A percentile compares a stretch with the other conserved stretches of the same genome.
Conservation (phyloP, 2,888 invertebrate genomes). For the Cephus pygmeus region DNA sequence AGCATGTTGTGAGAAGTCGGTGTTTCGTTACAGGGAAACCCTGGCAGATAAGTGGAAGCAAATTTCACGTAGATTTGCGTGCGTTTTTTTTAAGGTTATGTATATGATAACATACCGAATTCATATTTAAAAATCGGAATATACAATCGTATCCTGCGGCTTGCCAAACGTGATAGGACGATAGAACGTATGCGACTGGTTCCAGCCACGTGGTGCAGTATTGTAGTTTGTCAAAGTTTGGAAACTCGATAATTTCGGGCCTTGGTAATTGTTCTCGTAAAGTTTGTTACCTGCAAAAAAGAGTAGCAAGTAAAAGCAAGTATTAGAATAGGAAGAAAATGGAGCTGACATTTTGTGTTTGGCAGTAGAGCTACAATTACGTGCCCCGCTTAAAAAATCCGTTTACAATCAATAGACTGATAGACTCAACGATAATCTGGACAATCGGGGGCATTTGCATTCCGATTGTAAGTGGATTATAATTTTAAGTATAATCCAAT, state of each 20-base stretch:
- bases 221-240: conserved; percentile 77
- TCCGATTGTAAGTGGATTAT: too few species aligned
- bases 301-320: neutral
- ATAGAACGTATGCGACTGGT: conserved; percentile 76
- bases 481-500: too few species aligned
- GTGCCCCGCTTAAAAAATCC: neutral
- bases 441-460: neutral
- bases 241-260: conserved; percentile 59
- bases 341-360: neutral
- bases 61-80: neutral
- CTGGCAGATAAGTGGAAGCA: neutral
- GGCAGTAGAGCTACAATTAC: neutral
- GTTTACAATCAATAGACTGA: neutral
- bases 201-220: conserved; percentile 87
- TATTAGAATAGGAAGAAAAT: neutral
- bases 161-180: conserved; percentile 79
- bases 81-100: neutral
- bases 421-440: neutral
- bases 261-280: conserved; percentile 51
- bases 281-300: conserved; percentile 46
- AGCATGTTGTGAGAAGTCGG: neutral
- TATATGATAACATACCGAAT: neutral
- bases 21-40: neutral
- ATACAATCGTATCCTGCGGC: conserved; percentile 59
- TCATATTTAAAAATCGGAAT: conserved; percentile 57